phyloP scores from a whole-genome alignment of 2,797 vertebrate species.

The Intellagama lesueurii region DNA sequence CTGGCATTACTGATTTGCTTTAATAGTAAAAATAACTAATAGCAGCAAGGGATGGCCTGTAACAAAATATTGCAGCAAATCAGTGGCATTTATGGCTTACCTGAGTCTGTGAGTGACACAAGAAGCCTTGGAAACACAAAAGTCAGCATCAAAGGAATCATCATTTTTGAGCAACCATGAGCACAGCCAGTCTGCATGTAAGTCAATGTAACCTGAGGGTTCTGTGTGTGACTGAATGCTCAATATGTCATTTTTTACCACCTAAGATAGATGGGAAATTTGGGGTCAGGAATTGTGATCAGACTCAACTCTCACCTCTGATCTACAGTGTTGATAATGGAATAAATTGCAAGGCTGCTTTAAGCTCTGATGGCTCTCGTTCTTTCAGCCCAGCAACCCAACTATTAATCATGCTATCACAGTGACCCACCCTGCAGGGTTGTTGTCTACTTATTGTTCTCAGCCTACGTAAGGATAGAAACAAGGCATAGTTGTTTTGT shows the following conservation, averaged over 20 bases:
- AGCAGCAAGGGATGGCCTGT: too few species aligned
- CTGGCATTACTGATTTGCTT: too few species aligned
- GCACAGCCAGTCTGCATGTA: neutral
- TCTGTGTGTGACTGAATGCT: neutral
- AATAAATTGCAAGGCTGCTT: neutral
- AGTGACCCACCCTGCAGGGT: neutral
- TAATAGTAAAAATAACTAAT: too few species aligned
- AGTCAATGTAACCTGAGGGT: neutral
- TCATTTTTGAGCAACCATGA: neutral
- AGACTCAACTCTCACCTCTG: neutral
- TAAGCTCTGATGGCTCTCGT: neutral
- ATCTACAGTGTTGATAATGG: too few species aligned
- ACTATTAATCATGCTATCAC: neutral
- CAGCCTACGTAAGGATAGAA: neutral
- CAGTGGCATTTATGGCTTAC: neutral
- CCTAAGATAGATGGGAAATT: neutral
- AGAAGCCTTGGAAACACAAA: neutral
- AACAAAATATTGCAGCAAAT: neutral
- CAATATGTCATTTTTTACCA: too few species aligned
- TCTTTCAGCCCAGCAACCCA: neutral
- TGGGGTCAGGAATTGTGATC: neutral
- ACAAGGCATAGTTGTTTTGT: neutral
- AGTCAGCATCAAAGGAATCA: neutral
- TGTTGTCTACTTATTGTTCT: neutral
- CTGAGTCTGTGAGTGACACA: neutral